Evolutionary conservation across 2,113 vertebrate genomes (phyloP).

Genomic region (Uropsilus gracilis): DNA sequence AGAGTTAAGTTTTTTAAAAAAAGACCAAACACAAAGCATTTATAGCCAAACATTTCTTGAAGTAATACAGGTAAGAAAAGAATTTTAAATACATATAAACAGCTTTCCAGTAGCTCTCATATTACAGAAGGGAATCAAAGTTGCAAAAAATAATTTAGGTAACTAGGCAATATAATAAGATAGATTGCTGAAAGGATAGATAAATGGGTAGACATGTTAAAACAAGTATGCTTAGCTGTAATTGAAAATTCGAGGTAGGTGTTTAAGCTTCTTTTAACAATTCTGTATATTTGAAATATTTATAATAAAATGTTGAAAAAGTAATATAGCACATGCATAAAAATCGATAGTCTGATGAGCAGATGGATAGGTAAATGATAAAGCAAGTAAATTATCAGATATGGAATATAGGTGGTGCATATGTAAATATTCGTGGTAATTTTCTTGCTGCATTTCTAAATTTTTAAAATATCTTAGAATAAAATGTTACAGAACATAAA

Average conservation of each 20-base stretch:
- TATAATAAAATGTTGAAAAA: conserved; percentile 45
- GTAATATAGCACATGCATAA: neutral
- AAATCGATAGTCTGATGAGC: neutral
- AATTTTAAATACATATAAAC: neutral
- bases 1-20: conserved; percentile 11
- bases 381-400: neutral
- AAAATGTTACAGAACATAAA: neutral
- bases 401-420: neutral
- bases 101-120: neutral
- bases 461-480: neutral
- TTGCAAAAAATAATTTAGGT: neutral
- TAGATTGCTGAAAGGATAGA: neutral
- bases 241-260: neutral
- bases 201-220: neutral
- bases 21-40: neutral
- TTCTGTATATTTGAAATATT: conserved; percentile 40
- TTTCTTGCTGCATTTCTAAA: conserved; percentile 19
- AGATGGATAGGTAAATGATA: neutral
- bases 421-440: neutral
- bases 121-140: neutral
- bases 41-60: conserved; percentile 13
- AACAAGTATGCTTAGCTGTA: neutral
- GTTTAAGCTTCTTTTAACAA: neutral
- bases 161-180: neutral
- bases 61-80: neutral